Conservation (phyloP, 2,113 vertebrate species). For the Motacilla tschutschensis region DNA sequence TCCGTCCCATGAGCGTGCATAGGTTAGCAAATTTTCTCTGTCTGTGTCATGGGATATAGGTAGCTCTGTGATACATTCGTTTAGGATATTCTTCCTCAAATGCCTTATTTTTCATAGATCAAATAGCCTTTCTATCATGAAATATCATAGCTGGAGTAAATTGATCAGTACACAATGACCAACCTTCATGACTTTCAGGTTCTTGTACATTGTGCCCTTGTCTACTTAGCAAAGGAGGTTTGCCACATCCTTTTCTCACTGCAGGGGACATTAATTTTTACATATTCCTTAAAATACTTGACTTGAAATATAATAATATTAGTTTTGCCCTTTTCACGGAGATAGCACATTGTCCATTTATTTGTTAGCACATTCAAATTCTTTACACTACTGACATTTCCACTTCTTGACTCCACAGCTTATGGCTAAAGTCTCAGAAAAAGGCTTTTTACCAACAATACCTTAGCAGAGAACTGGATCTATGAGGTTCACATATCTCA, state of each 20-base stretch:
- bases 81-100: neutral
- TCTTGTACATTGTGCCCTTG: neutral
- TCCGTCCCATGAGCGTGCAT: neutral
- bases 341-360: neutral
- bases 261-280: neutral
- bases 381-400: neutral
- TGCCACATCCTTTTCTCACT: neutral
- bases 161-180: neutral
- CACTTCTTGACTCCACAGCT: neutral
- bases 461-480: neutral
- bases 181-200: neutral
- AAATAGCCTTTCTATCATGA: neutral
- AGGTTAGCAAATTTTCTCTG: neutral
- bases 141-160: neutral
- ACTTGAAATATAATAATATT: neutral
- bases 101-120: neutral
- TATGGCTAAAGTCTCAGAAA: neutral
- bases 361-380: neutral
- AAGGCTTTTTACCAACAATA: neutral
- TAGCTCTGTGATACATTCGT: neutral
- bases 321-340: neutral
- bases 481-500: neutral
- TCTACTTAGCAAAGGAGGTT: neutral
- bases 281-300: neutral
- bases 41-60: neutral